Conservation (phyloP, 2,888 invertebrate species). For the Brenthis hecate region DNA sequence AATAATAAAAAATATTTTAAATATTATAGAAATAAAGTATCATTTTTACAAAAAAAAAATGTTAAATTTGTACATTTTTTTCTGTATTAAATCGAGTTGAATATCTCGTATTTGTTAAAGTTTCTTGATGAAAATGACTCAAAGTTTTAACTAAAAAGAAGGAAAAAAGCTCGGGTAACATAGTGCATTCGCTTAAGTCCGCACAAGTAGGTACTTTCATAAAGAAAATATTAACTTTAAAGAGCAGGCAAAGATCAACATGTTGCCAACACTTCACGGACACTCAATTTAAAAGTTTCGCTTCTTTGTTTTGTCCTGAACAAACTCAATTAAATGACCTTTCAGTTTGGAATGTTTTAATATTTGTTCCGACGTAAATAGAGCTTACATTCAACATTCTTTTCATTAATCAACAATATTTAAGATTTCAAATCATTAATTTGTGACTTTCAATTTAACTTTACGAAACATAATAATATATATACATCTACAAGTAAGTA, state of each 20-base stretch:
- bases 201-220: constrained; percentile 29
- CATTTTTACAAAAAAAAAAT: too few relatives aligned
- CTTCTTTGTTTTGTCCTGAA: constrained; percentile 81
- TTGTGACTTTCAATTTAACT: too few relatives aligned
- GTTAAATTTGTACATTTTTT: too few relatives aligned
- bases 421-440: neutral
- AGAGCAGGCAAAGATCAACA: constrained; percentile 76
- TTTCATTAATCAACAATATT: neutral
- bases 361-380: constrained; percentile 47
- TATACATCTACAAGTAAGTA: neutral
- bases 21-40: too few relatives aligned
- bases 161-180: neutral
- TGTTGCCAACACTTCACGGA: constrained; percentile 79
- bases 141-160: constrained; percentile 1
- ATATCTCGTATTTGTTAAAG: neutral
- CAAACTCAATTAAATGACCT: constrained; percentile 81
- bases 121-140: neutral
- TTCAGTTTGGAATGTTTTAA: constrained; percentile 72
- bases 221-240: constrained; percentile 76
- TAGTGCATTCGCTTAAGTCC: constrained; percentile 26
- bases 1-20: too few relatives aligned
- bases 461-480: neutral
- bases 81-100: too few relatives aligned
- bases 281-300: constrained; percentile 80
- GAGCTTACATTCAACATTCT: neutral